Percentiles rank a stretch among this genome's conserved stretches.
These are phyloP conservation scores for Pelecanus crispus DNA, from an alignment of 2,113 vertebrate genomes.

Conservation along the genomic window DNA sequence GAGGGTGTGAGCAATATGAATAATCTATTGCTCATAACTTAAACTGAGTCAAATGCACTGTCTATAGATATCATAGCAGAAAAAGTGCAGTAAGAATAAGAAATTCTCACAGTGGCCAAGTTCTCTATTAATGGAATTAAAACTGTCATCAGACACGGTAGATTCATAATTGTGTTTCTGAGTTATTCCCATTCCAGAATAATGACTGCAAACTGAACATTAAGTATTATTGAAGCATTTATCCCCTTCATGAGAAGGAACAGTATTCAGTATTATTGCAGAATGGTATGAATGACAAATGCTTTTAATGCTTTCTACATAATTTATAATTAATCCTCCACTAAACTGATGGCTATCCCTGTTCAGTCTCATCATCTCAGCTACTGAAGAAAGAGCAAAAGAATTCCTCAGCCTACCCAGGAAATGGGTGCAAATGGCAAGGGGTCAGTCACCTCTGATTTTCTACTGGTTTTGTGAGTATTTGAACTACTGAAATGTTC, in stretches of 20 bases:
- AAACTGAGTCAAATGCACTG: background rate
- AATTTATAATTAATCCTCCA: background rate
- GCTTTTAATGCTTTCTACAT: background rate
- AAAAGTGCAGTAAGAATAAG: constrained; percentile 1
- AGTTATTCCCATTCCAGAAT: constrained; percentile 9
- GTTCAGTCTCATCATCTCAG: background rate
- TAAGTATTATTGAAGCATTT: background rate
- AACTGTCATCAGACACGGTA: background rate
- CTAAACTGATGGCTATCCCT: background rate
- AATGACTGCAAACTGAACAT: constrained; percentile 22
- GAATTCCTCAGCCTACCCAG: background rate
- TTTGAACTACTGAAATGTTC: background rate
- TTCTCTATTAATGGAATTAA: constrained; percentile 2
- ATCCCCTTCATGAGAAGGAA: background rate
- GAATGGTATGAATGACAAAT: background rate
- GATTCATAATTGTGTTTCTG: constrained; percentile 6
- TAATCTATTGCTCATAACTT: constrained; percentile 22
- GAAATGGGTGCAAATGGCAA: background rate
- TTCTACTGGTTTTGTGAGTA: background rate
- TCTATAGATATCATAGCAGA: background rate
- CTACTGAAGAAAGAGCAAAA: background rate
- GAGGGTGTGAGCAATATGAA: background rate
- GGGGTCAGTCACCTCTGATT: background rate
- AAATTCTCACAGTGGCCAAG: background rate
- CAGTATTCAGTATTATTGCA: background rate